Percentiles rank a stretch among this genome's conserved stretches.
Conservation (phyloP, 2,113 vertebrate genomes). For the Phocoena phocoena region DNA sequence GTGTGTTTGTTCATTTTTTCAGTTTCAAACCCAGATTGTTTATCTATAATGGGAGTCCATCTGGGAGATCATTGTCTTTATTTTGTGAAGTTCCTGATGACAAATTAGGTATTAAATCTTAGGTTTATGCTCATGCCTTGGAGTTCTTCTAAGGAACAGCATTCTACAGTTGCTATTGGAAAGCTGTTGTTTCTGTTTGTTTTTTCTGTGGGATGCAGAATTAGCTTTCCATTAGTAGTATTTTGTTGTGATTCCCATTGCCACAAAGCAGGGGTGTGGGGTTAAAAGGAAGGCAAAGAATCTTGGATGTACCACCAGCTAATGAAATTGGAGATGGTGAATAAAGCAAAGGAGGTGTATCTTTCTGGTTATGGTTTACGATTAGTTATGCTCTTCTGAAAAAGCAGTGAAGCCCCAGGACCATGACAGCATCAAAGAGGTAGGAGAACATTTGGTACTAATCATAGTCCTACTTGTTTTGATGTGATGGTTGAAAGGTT, state of each 20-base stretch:
- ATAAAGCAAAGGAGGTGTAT: not conserved
- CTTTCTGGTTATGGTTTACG: not conserved
- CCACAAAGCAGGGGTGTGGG: not conserved
- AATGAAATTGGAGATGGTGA: not conserved
- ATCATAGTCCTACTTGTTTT: not conserved
- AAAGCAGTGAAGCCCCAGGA: not conserved
- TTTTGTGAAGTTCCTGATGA: not conserved
- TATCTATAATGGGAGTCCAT: not conserved
- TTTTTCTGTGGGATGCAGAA: not conserved
- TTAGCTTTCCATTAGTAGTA: not conserved
- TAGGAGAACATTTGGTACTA: constrained; percentile 21
- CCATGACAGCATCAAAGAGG: not conserved
- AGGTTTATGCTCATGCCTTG: not conserved
- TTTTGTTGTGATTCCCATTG: constrained; percentile 14
- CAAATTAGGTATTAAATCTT: not conserved
- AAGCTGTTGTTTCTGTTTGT: not conserved
- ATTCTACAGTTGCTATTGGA: not conserved
- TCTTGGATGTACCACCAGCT: not conserved
- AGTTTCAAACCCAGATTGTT: not conserved
- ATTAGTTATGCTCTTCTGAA: not conserved
- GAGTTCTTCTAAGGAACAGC: not conserved
- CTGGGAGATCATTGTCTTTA: not conserved
- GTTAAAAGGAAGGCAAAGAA: not conserved
- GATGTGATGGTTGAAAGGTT: not conserved
- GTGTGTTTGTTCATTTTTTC: not conserved